Base-by-base conservation (phyloP, 2,797 vertebrate species). In the Channa striata region DNA sequence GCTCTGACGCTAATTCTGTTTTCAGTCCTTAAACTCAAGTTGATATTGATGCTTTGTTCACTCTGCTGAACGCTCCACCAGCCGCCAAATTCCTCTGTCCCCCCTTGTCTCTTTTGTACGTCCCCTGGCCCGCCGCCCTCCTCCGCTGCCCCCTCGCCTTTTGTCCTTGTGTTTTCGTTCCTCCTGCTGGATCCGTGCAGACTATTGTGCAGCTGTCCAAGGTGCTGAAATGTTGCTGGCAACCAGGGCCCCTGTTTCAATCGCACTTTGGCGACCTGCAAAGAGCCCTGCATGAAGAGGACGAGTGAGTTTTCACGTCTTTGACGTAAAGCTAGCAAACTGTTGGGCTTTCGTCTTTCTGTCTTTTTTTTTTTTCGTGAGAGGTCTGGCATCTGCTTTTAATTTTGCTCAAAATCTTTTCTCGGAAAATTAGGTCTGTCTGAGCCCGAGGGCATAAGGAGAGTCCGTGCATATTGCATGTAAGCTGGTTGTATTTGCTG, bases 191-290 rank as follows among this genome's bases (percentile, higher is more conserved):
- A 72, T 70, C 74, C 70, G 46, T 71, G 60, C 70, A 66, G 67
- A 66, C 72, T 44, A 78, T 85, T 86, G 81, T 84, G 83, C 71
- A 67, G 74, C 90, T 92, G 80, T 93, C 88, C 88, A 53, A 78
- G 89, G 91, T 93, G 89, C 91, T 91, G 91, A 91, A 87, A 83
- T 39, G 61, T 70, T 77, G 72, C 69, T 5, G 72, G 63, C 72
- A 74, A 47, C 54, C 6, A 30, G 57, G 58, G 56, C 54, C 64
- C 8, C 2, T 1, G 1, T 69, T 77, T 56, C 72, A 77, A 48
- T 62, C 49, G 64, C 70, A 68, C 11, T 39, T 49, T 68, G 69
- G 21, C 34, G 74, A 68, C 62, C 62, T 37, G 25, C 44, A 12
- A 47, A 54, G 49, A 48, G 63, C 20, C 11, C 42, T 21, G 48